Evolutionary conservation across 1,140 invertebrate species (phyloP), one percentile per base, ranked within the genome.

Genomic region (Drosophila bipectinata): DNA sequence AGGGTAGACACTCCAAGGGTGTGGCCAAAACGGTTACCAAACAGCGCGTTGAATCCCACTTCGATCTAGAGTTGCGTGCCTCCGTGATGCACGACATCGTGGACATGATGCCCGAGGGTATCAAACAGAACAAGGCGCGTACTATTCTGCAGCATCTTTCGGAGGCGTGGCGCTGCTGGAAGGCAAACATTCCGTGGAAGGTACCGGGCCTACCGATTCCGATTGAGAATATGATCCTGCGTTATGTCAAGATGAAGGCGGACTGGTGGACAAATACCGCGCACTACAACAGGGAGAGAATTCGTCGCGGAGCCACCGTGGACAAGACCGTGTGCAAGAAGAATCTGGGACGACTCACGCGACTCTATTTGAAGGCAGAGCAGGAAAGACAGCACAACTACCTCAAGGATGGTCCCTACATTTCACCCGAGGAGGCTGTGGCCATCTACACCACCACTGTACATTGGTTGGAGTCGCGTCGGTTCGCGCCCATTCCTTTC

Each of bases 201-300:
- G 98, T 99, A 1, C 99, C 99, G 8, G 99, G 99, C 4, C 92
- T 99, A 7, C 99, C 99, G 0, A 99, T 98, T 48, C 99, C 99
- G 0, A 99, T 99, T 84, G 99, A 99, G 93, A 99, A 99, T 92
- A 99, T 99, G 99, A 99, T 99, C 79, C 94, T 99, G 15, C 95
- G 99, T 44, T 99, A 99, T 92, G 99, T 99, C 0, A 99, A 99
- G 92, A 99, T 99, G 95, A 99, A 99, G 92, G 99, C 99, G 0
- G 99, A 99, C 92, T 99, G 99, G 99, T 99, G 99, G 99, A 99
- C 99, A 0, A 99, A 99, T 92, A 99, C 99, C 0, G 99, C 99
- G 1, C 99, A 99, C 93, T 99, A 99, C 92, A 99, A 99, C 93
- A 94, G 99, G 24, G 99, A 99, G 92, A 94, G 99, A 77, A 98